A percentile compares a stretch with the other conserved stretches of the same genome.
phyloP scores from a whole-genome alignment of 2,113 vertebrate genomes.

The Bostrychus sinensis region DNA sequence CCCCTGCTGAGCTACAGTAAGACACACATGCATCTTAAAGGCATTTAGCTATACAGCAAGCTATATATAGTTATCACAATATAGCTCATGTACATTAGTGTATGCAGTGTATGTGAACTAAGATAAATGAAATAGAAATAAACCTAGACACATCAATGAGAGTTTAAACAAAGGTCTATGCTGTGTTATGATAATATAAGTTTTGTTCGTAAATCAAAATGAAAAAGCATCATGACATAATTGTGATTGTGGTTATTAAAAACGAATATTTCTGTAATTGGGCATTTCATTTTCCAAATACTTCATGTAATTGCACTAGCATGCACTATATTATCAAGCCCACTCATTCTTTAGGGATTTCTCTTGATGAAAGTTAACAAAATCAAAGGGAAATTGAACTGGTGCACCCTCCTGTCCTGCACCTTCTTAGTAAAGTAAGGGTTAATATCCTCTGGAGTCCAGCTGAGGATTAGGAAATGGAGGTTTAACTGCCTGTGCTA shows the following conservation, averaged over 20 bases:
- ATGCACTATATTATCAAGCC: not conserved
- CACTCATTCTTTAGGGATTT: not conserved
- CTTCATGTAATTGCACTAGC: not conserved
- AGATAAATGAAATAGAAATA: no score
- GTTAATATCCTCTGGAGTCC: slow-evolving; percentile 82
- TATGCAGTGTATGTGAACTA: no score
- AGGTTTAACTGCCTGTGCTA: slow-evolving; percentile 85
- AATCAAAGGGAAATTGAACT: slow-evolving; percentile 20
- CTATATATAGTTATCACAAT: no score
- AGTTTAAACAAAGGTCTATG: no score
- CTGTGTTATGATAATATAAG: no score
- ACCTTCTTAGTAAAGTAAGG: slow-evolving; percentile 64
- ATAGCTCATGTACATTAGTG: no score
- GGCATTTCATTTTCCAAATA: not conserved
- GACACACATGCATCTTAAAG: no score
- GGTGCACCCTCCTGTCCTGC: slow-evolving; percentile 52
- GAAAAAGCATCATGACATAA: not conserved
- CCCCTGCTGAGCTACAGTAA: no score
- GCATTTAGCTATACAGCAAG: no score
- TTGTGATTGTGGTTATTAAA: not conserved
- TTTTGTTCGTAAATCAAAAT: no score
- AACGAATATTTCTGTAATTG: not conserved
- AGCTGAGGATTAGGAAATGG: slow-evolving; percentile 83
- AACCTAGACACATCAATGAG: no score
- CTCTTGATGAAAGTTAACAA: slow-evolving; percentile 9